Evolutionary conservation across 2,797 vertebrate species (phyloP).

Genomic region (Enteromius viviparus): DNA sequence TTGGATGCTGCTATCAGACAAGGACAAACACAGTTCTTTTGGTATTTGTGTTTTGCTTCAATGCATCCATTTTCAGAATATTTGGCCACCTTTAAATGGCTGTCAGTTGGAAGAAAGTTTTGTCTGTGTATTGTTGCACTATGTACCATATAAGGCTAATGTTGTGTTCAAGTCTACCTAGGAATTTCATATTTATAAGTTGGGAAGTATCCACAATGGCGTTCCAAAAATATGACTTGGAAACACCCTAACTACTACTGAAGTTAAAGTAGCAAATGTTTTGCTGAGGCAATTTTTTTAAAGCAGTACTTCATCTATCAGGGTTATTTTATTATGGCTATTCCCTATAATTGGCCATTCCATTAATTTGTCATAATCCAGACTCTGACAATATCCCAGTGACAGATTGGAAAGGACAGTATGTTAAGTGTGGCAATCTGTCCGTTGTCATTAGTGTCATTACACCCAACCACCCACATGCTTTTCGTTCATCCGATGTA

Average conservation of each 20-base stretch:
- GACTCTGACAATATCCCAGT: neutral
- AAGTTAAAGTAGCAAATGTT: neutral
- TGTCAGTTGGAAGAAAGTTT: neutral
- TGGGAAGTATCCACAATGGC: neutral
- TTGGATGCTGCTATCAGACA: neutral
- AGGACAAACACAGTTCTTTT: neutral
- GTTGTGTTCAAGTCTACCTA: neutral
- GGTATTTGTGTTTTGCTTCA: neutral
- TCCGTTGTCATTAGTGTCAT: constrained; percentile 4
- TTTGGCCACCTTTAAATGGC: neutral
- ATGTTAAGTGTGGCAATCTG: constrained; percentile 10
- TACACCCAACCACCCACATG: neutral
- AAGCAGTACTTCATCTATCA: neutral
- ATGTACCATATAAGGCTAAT: neutral
- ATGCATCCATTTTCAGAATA: neutral
- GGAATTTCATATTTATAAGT: too few species aligned
- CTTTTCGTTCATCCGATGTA: constrained; percentile 2
- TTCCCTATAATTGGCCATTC: neutral
- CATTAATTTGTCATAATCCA: constrained; percentile 26
- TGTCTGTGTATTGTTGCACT: neutral
- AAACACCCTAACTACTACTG: neutral
- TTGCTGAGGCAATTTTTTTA: neutral
- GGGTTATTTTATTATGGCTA: neutral
- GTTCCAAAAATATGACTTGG: neutral
- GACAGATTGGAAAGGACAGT: neutral